Percentiles rank a stretch among this genome's conserved stretches.
Conservation (phyloP, 2,113 vertebrate genomes). For the Grantiella picta region DNA sequence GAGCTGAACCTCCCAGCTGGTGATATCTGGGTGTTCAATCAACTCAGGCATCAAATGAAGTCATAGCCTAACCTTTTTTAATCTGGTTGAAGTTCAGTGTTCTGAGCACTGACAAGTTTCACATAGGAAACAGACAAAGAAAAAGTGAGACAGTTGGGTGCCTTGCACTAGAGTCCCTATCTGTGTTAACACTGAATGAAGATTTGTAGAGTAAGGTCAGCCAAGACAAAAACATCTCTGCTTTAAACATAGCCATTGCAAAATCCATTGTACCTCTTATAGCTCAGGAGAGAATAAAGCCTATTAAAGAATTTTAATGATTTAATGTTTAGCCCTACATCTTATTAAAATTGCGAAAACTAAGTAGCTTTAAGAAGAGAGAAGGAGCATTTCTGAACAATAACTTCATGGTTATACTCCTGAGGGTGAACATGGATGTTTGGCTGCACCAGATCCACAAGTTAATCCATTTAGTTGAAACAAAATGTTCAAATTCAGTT, state of each 20-base stretch:
- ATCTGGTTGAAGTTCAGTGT: not conserved
- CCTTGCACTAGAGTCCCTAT: not conserved
- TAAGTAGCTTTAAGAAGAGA: constrained; percentile 29
- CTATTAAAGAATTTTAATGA: constrained; percentile 20
- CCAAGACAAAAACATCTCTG: not conserved
- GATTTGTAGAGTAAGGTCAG: not conserved
- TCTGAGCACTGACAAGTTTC: not conserved
- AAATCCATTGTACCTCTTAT: not conserved
- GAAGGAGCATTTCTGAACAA: constrained; percentile 41
- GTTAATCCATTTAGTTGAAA: constrained; percentile 54
- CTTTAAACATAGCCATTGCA: not conserved
- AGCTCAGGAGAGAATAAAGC: not conserved
- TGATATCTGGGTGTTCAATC: not conserved
- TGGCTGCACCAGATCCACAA: not conserved
- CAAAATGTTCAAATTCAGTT: constrained; percentile 52
- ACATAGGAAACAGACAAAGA: not conserved
- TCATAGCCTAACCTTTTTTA: not conserved
- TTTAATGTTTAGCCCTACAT: not conserved
- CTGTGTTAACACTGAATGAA: not conserved
- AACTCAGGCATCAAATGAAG: not conserved
- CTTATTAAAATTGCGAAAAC: not conserved
- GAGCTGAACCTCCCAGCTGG: not conserved
- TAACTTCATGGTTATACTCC: not conserved
- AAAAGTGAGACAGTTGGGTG: not conserved
- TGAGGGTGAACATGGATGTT: not conserved